These are phyloP conservation scores for Bombus waltoni DNA, from an alignment of 1,140 invertebrate species.

Conservation along the genomic window DNA sequence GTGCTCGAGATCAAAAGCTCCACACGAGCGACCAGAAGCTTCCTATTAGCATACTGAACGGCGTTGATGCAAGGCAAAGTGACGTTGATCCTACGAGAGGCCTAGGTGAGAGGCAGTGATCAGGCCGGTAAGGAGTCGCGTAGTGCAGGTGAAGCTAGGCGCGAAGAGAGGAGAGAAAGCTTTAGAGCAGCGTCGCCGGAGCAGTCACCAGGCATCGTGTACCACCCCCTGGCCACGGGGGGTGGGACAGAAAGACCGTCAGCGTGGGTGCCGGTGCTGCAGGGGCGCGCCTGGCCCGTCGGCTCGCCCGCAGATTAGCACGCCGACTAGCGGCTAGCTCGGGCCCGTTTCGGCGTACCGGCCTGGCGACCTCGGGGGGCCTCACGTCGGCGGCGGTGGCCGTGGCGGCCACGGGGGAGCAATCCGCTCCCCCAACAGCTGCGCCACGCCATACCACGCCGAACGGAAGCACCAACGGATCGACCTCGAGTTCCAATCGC, in stretches of 20 bases:
- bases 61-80: not conserved
- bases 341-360: slow-evolving; percentile 76
- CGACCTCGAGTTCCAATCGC: slow-evolving; percentile 64
- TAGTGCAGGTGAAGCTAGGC: not conserved
- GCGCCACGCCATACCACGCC: slow-evolving; percentile 62
- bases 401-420: slow-evolving; percentile 68
- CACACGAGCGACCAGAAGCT: not conserved
- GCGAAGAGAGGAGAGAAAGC: slow-evolving; percentile 38
- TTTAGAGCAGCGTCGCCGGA: slow-evolving; percentile 48
- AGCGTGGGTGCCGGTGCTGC: slow-evolving; percentile 80
- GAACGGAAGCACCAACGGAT: slow-evolving; percentile 58
- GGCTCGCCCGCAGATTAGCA: slow-evolving; percentile 80
- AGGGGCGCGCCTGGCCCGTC: slow-evolving; percentile 80
- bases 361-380: slow-evolving; percentile 74
- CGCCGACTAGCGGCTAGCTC: slow-evolving; percentile 75
- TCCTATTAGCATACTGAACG: not conserved
- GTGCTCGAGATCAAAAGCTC: not conserved
- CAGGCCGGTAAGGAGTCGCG: not conserved
- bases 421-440: slow-evolving; percentile 62
- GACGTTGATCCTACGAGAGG: not conserved
- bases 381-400: slow-evolving; percentile 67
- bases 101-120: not conserved
- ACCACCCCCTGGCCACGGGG: slow-evolving; percentile 79
- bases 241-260: slow-evolving; percentile 79
- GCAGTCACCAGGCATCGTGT: slow-evolving; percentile 69